A percentile compares a stretch with the other conserved stretches of the same genome.
Conservation (phyloP, 2,797 vertebrate species). For the Florisuga fusca region DNA sequence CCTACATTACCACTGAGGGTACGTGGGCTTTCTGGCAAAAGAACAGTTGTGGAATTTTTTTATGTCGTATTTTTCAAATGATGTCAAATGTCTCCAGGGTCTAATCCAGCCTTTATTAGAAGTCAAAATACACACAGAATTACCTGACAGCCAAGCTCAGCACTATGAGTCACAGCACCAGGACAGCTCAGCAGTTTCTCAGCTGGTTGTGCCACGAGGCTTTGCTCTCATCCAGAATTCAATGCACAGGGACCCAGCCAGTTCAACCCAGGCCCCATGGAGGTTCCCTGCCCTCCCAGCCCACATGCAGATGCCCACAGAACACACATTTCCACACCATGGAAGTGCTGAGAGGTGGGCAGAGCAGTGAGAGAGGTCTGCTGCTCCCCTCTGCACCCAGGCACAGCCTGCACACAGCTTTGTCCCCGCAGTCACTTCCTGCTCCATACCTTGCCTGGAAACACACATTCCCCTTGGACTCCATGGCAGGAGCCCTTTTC, state of each 20-base stretch:
- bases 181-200: neutral
- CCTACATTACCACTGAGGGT: neutral
- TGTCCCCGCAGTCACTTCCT: neutral
- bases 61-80: neutral
- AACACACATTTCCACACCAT: too few species aligned
- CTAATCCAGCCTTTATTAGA: neutral
- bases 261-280: too few species aligned
- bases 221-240: neutral
- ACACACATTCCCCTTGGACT: fast-evolving
- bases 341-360: neutral
- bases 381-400: neutral
- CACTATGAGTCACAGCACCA: fast-evolving
- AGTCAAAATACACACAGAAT: neutral
- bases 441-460: neutral
- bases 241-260: fast-evolving
- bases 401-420: fast-evolving
- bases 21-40: neutral
- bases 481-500: neutral
- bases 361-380: too few species aligned
- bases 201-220: fast-evolving
- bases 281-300: neutral
- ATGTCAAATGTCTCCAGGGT: neutral
- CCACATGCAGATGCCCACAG: neutral
- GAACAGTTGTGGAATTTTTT: neutral
- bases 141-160: neutral